Evolutionary conservation across 1,140 invertebrate genomes (phyloP).

Genomic region (Drosophila malerkotliana): DNA sequence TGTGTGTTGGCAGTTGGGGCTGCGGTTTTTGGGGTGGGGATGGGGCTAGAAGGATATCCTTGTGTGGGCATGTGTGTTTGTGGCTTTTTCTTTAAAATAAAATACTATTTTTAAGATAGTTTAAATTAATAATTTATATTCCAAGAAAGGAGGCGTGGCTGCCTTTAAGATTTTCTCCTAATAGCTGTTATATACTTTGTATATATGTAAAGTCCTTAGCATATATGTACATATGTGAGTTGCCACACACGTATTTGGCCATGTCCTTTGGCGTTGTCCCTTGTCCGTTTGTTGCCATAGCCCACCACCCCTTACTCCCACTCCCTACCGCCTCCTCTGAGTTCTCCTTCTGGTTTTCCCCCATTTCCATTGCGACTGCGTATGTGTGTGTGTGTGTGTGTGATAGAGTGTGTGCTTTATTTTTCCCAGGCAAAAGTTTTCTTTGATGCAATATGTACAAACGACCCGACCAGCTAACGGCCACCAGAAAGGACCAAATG

Average conservation of each 20-base stretch:
- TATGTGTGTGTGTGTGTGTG: slow-evolving; percentile 40
- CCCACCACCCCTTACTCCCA: background rate
- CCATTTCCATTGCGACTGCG: slow-evolving; percentile 68
- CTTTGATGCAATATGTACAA: slow-evolving; percentile 82
- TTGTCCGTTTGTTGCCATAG: slow-evolving; percentile 45
- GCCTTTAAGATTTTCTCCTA: background rate
- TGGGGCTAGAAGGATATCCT: background rate
- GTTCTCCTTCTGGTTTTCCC: slow-evolving; percentile 52
- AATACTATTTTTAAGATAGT: background rate
- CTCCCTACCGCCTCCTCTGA: background rate
- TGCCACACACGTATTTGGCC: slow-evolving; percentile 21
- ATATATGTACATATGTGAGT: slow-evolving; percentile 20
- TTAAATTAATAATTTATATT: background rate
- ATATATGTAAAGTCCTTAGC: background rate
- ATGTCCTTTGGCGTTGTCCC: slow-evolving; percentile 52
- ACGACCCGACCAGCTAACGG: slow-evolving; percentile 58
- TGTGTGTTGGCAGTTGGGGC: background rate
- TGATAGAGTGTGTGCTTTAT: slow-evolving; percentile 55
- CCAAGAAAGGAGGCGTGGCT: background rate
- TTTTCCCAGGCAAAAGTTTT: slow-evolving; percentile 65
- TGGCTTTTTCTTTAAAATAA: background rate
- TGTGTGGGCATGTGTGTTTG: background rate
- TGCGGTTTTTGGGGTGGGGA: background rate
- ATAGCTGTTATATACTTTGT: background rate
- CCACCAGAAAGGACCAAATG: slow-evolving; percentile 57